Evolutionary conservation across 2,113 vertebrate species (phyloP).

Genomic region (Epinephelus lanceolatus): DNA sequence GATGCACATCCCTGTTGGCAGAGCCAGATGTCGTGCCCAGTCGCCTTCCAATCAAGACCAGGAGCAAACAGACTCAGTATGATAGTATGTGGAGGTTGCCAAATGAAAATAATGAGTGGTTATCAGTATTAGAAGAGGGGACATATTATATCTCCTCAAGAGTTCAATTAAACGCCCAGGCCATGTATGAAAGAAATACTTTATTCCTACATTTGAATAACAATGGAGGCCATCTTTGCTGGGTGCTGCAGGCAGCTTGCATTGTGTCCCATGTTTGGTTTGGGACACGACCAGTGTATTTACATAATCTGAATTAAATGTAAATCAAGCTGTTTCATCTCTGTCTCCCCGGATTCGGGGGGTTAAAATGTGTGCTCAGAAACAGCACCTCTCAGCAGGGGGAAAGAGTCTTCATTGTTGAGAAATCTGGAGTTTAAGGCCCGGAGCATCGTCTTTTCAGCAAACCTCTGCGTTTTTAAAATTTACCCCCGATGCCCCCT

Average conservation of each 20-base stretch:
- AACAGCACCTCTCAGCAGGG: conserved; percentile 66
- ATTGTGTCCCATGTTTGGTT: conserved; percentile 71
- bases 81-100: conserved; percentile 45
- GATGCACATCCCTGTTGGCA: conserved; percentile 54
- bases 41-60: conserved; percentile 49
- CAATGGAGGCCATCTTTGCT: conserved; percentile 68
- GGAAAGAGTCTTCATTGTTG: conserved; percentile 63
- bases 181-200: conserved; percentile 48
- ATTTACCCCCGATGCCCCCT: conserved; percentile 71
- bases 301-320: conserved; percentile 87
- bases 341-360: conserved; percentile 75
- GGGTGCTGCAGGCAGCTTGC: conserved; percentile 60
- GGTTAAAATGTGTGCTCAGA: conserved; percentile 77
- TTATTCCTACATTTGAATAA: conserved; percentile 74
- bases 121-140: conserved; percentile 48
- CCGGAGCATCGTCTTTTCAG: conserved; percentile 65
- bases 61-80: conserved; percentile 49
- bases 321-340: conserved; percentile 83
- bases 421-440: conserved; percentile 63
- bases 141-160: conserved; percentile 50
- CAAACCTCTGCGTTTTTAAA: conserved; percentile 52
- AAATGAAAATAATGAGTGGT: conserved; percentile 52
- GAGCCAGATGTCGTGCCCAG: conserved; percentile 50
- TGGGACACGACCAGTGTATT: conserved; percentile 77
- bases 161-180: conserved; percentile 47